phyloP scores from a whole-genome alignment of 2,797 vertebrate species.

The Nothura maculosa region DNA sequence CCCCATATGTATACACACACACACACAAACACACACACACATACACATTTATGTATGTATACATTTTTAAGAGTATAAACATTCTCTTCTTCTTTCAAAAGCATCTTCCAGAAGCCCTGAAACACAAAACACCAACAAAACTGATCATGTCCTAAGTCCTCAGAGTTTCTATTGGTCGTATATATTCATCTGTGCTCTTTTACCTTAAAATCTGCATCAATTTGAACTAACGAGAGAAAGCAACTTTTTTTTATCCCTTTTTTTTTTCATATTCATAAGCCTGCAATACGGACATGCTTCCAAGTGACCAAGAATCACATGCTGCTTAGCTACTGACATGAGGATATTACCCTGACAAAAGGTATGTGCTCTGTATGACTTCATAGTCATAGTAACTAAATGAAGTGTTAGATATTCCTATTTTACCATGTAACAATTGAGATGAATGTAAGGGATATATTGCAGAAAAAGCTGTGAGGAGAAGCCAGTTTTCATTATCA shows the following conservation, averaged over 20 bases:
- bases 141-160: not conserved
- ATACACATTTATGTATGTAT: too few species aligned
- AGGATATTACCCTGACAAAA: not conserved
- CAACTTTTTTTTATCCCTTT: not conserved
- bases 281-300: not conserved
- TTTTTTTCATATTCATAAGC: not conserved
- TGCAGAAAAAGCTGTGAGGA: not conserved
- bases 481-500: not conserved
- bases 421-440: not conserved
- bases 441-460: not conserved
- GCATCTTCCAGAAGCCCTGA: not conserved
- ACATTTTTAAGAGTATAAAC: not conserved
- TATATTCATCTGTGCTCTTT: not conserved
- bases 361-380: not conserved
- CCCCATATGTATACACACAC: not conserved
- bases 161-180: not conserved
- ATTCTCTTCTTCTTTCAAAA: not conserved
- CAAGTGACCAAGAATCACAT: not conserved
- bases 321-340: not conserved
- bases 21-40: too few species aligned
- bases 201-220: not conserved
- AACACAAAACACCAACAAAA: not conserved
- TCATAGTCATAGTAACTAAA: not conserved
- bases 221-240: not conserved
- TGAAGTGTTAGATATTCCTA: not conserved